phyloP scores from a whole-genome alignment of 2,888 invertebrate genomes.

The Mermis nigrescens region DNA sequence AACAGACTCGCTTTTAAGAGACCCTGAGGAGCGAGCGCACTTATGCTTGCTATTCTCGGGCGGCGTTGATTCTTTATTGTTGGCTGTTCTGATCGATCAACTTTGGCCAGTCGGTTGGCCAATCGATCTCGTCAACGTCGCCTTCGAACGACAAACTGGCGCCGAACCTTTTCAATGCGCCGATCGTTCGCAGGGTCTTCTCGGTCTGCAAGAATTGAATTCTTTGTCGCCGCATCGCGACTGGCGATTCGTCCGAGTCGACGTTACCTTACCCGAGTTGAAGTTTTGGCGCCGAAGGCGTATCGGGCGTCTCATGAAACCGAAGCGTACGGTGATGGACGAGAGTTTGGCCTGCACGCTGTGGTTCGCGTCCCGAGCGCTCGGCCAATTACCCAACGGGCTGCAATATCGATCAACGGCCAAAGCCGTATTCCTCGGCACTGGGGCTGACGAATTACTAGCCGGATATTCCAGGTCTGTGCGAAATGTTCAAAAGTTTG shows the following conservation, averaged over 20 bases:
- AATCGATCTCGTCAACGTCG: constrained; percentile 84
- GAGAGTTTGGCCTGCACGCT: constrained; percentile 67
- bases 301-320: constrained; percentile 58
- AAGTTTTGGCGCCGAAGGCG: constrained; percentile 12
- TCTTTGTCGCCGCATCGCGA: not conserved
- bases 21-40: too few species aligned
- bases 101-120: constrained; percentile 42
- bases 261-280: constrained; percentile 23
- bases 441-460: constrained; percentile 90
- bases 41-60: constrained; percentile 98
- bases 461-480: constrained; percentile 81
- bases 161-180: constrained; percentile 43
- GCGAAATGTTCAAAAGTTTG: too few species aligned
- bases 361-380: constrained; percentile 68
- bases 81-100: constrained; percentile 58
- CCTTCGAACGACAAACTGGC: constrained; percentile 43
- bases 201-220: not conserved
- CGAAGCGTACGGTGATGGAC: constrained; percentile 67
- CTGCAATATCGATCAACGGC: constrained; percentile 10
- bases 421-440: constrained; percentile 50
- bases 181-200: constrained; percentile 55
- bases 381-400: not conserved
- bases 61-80: constrained; percentile 78
- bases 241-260: constrained; percentile 21
- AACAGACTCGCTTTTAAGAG: too few species aligned